Base-by-base conservation (phyloP, 30 jellyfish, hydroid and myxozoan species). In the Aurelia aurita region DNA sequence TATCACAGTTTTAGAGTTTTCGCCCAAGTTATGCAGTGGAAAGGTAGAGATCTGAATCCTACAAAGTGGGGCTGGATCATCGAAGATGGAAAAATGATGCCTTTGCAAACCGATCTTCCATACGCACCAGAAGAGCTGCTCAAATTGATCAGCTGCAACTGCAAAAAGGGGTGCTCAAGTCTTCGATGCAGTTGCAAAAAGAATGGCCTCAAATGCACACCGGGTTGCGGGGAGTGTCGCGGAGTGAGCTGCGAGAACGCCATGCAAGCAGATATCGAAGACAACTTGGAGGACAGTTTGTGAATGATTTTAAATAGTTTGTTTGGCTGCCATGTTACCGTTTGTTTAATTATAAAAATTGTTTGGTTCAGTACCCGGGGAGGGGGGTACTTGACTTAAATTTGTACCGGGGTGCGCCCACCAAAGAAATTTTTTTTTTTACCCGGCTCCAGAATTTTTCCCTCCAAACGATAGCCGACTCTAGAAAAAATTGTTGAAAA, bases 121-220 rank as follows among this genome's bases (percentile, higher is more conserved):
- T 62, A 31, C 32, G 87, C 96, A 44, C 96, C 96, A 60, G 91
- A 86, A 74, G 86, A 74, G 79, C 86, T 86, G 34, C 72, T 86
- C 43, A 74, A 64, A 45, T 27, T 86, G 79, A 86, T 74, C 86
- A n/a, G 80, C 79, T 86, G 96, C 54, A 75, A 74, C 8, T 86
- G 96, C 79, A 74, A 54, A 27, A 74, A 46, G 47, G 96, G 90
- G 45, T 77, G n/a, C n/a, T n/a, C n/a, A n/a, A n/a, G n/a, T n/a
- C n/a, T n/a, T n/a, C n/a, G n/a, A n/a, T n/a, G 96, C 79, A 74
- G 63, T 51, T 86, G 96, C 91, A 86, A 74, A 39, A 72, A 68
- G 79, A 75, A 86, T 55, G 84, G 77, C 22, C 39, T 86, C 32
- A 47, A 35, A 54, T 86, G 96, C 79, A 43, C 91, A 64, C 45